These are phyloP conservation scores for Cydia splendana DNA, from an alignment of 1,140 invertebrate species.

Conservation along the genomic window DNA sequence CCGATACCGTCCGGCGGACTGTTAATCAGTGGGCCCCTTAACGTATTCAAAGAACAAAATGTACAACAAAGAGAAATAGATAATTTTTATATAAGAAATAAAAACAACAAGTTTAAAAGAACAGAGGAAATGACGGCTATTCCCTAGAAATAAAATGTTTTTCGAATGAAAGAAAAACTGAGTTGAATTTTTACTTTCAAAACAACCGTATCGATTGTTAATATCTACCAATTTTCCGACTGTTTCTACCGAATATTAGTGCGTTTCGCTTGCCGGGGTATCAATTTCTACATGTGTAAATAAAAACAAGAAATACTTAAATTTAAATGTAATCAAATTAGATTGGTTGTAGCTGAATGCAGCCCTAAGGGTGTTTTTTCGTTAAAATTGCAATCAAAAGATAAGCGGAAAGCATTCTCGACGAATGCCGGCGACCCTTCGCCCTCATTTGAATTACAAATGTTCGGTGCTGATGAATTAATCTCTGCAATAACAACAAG, in stretches of 20 bases:
- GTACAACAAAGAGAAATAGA: background rate
- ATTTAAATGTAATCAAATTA: background rate
- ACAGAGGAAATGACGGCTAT: background rate
- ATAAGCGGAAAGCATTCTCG: constrained; percentile 19
- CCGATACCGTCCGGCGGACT: too few species aligned
- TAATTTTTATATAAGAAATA: background rate
- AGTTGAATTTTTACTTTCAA: background rate
- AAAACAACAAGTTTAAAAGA: background rate
- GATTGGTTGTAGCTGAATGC: background rate
- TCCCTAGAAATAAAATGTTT: background rate
- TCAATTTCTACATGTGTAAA: background rate
- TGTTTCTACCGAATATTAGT: background rate
- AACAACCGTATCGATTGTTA: too few species aligned
- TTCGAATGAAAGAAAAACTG: background rate
- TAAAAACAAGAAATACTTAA: too few species aligned
- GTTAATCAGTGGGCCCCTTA: too few species aligned
- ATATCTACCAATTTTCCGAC: background rate
- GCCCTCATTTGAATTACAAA: constrained; percentile 32
- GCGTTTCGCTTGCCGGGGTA: background rate
- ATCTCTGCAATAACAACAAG: constrained; percentile 7
- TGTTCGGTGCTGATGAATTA: constrained; percentile 29
- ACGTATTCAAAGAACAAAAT: background rate
- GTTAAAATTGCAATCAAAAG: constrained; percentile 31
- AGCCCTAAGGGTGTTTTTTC: constrained; percentile 3
- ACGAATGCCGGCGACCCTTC: constrained; percentile 11